Evolutionary conservation across 1,140 invertebrate genomes (phyloP).

Genomic region (Antheraea pernyi): DNA sequence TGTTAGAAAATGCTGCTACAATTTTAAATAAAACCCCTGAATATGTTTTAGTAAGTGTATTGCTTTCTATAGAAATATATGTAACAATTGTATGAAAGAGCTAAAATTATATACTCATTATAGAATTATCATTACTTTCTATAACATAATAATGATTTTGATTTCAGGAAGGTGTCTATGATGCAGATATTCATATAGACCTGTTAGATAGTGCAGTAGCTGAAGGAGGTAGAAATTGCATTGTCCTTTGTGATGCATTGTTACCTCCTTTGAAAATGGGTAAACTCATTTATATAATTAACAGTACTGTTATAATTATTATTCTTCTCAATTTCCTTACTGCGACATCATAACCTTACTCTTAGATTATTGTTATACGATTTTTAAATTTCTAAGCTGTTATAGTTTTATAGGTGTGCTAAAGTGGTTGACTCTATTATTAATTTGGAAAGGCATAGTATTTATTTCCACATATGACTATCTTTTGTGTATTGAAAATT

Average conservation of each 20-base stretch:
- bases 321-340: too few relatives aligned
- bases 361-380: too few relatives aligned
- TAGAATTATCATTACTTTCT: not conserved
- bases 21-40: constrained; percentile 79
- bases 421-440: too few relatives aligned
- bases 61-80: too few relatives aligned
- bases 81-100: too few relatives aligned
- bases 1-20: constrained; percentile 82
- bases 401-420: too few relatives aligned
- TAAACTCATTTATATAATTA: constrained; percentile 23
- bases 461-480: too few relatives aligned
- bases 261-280: constrained; percentile 70
- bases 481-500: too few relatives aligned
- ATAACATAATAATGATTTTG: not conserved
- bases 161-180: constrained; percentile 80
- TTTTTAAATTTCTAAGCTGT: too few relatives aligned
- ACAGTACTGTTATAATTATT: constrained; percentile 11
- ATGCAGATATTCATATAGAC: constrained; percentile 81
- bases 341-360: too few relatives aligned
- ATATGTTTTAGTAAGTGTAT: constrained; percentile 77
- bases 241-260: constrained; percentile 62
- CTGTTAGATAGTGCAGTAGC: constrained; percentile 76
- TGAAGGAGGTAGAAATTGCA: constrained; percentile 69
- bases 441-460: too few relatives aligned
- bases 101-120: too few relatives aligned